Percentiles rank a stretch among this genome's conserved stretches.
Evolutionary conservation across 2,113 vertebrate species (phyloP).

Genomic region (Elephantulus edwardii): DNA sequence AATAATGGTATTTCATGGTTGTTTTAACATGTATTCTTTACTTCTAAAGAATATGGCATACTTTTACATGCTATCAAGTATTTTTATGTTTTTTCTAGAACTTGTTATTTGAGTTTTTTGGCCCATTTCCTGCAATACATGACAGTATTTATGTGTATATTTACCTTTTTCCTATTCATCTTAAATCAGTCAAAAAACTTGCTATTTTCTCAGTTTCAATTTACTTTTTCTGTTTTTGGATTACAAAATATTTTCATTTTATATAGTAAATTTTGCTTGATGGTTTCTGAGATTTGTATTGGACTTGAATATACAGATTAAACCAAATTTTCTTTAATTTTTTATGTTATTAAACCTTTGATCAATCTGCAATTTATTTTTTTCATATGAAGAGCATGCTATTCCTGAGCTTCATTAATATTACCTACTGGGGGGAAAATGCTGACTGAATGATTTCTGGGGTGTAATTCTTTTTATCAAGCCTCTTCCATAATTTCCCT

Average conservation of each 20-base stretch:
- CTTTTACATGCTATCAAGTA: neutral
- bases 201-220: neutral
- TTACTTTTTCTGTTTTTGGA: neutral
- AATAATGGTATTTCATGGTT: neutral
- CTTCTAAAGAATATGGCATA: neutral
- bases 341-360: conserved; percentile 24
- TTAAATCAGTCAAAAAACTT: neutral
- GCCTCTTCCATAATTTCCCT: neutral
- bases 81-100: neutral
- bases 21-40: neutral
- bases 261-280: neutral
- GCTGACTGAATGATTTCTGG: neutral
- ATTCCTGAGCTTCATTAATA: neutral
- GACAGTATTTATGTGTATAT: neutral
- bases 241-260: neutral
- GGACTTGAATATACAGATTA: neutral
- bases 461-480: neutral
- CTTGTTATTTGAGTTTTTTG: neutral
- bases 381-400: conserved; percentile 37
- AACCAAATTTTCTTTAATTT: conserved; percentile 26
- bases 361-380: conserved; percentile 26
- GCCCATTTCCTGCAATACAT: neutral
- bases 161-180: neutral
- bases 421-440: neutral
- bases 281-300: conserved; percentile 14